Evolutionary conservation across 2,888 invertebrate genomes (phyloP), one percentile per base, ranked within the genome.

Genomic region (Drosophila austrosaltans): DNA sequence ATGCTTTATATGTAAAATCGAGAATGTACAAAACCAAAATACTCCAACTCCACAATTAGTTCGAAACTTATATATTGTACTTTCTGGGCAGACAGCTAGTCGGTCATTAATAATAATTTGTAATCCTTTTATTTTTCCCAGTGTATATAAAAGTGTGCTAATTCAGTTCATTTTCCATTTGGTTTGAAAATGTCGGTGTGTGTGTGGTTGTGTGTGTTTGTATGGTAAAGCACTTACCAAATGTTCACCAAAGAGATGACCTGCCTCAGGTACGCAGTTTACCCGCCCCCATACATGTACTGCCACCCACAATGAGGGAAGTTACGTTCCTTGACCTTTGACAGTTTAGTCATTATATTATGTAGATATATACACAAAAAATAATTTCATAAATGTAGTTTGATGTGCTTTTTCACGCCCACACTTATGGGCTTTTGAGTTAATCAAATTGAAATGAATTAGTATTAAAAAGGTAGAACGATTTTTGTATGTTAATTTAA

Each of bases 321-420:
- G 39, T 7, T 66, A 59, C 39, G 36, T 36, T 22, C n/a, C 32
- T 44, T 73, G 73, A 69, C 56, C 75, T 73, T 63, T 64, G 22
- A 10, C 42, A 16, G 16, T 20, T 20, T 16, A 39, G n/a, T 58
- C 36, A 28, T 28, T 20, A 28, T 20, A 20, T 48, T 60, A 53
- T 56, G 56, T 48, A 22, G 10, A n/a, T 40, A 25, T 48, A 10
- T 48, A 4, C 22, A 22, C 22, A 12, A 48, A 48, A 48, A 8
- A 25, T 48, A 39, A 39, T 57, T 57, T 39, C 39, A 57, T 39
- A 39, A 39, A 8, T 22, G 57, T 57, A 3, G 20, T 57, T 57
- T 20, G 22, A 39, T 57, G 39, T n/a, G 36, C 10, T 12, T 57
- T 60, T 63, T 20, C 10, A 48, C 16, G 53, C 61, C 39, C 66